Evolutionary conservation across 1,140 invertebrate species (phyloP), one percentile per base, ranked within the genome.

Genomic region (Drosophila oshimai): DNA sequence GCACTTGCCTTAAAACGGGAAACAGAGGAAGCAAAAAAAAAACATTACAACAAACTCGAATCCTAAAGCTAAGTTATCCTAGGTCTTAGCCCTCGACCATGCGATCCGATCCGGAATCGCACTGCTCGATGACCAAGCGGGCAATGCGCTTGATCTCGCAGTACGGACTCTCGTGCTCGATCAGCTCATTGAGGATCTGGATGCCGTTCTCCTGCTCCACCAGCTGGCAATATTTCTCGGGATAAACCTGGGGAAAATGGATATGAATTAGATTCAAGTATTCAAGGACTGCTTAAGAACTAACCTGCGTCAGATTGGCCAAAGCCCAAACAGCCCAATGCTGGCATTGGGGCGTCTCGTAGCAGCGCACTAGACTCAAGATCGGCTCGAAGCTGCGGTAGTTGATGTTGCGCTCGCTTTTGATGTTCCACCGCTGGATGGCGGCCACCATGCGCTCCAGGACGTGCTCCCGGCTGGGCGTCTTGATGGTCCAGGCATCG

Each of bases 251-350:
- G 0, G 18, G 0, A 4, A 12, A 4, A 9, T 18, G 3, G 4
- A 2, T 7, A 2, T 17, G 3, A 24, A 6, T 50, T 3, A 50
- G 2, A n/a, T 9, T 4, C 4, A 18, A 12, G n/a, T 10, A 37
- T 13, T 20, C 13, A n/a, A n/a, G n/a, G n/a, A n/a, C n/a, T 26
- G 6, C 2, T 5, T 1, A 10, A 3, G 4, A 17, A 45, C 83
- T 79, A 18, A 99, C 97, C 76, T 94, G 94, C 9, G 98, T 99
- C 13, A 99, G 93, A 92, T 99, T 99, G 24, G 98, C 97, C 31
- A 99, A 92, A 4, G 98, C 98, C 98, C 98, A 99, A n/a, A 97
- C 95, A 2, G 98, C 97, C 98, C 98, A 99, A 88, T 97, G 95
- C 90, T 98, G 97, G 91, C 97, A 98, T 89, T 97, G 95, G 0